Evolutionary conservation across 2,113 vertebrate genomes (phyloP), one percentile per base, ranked within the genome.

Genomic region (Peromyscus polionotus): DNA sequence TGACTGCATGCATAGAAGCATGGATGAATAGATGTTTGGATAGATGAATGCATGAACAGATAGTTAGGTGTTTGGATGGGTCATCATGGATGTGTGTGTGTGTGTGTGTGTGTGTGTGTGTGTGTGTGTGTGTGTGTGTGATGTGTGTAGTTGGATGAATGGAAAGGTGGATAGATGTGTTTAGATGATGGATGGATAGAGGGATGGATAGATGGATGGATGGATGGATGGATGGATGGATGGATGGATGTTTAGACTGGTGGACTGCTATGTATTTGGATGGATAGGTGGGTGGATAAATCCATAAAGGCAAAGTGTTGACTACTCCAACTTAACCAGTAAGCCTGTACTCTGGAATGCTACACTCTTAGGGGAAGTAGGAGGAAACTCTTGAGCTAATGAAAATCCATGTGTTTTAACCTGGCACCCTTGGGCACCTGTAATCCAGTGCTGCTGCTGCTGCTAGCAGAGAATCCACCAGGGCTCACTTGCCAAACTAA

Each of bases 361-460:
- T 61, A n/a, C 0, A 11, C 5, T 76, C 12, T 65, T 22, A 20
- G 2, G n/a, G 39, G 76, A 61, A 14, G 12, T 0, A 20, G 0
- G 42, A 67, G 0, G 31, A 73, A 73, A 17, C 17, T 31, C 67
- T 51, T 63, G 22, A 75, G 24, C 68, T 20, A 9, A 5, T 2
- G 72, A 13, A 5, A 16, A 31, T 2, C 67, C 1, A 13, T 4
- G 83, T 20, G 39, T 73, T 54, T 42, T 54, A 26, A 20, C 2
- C n/a, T 28, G 0, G 0, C 5, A 63, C 42, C 26, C 9, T 36
- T 57, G 31, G 16, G 61, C 36, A n/a, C 13, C 63, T 11, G 0
- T 22, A 22, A 24, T 48, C 20, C 45, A 11, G 11, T 22, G 14
- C 5, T 73, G 19, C 1, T 79, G 42, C 1, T 79, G n/a, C 12